Evolutionary conservation across 1,140 invertebrate genomes (phyloP), one percentile per base, ranked within the genome.

Genomic region (Drosophila ambigua): DNA sequence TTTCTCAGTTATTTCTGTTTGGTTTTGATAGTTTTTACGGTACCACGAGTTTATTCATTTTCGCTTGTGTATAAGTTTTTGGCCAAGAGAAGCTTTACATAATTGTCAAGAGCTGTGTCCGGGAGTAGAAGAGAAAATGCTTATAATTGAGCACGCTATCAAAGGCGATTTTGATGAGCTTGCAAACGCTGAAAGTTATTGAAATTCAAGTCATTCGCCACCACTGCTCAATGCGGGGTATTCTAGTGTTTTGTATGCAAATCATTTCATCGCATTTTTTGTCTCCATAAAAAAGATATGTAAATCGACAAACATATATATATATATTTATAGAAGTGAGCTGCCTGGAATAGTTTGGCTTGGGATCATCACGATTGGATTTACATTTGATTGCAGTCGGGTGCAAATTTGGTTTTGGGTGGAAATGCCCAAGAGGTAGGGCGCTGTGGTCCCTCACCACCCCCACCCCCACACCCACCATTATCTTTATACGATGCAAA

Each of bases 21-120:
- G 28, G 15, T 65, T 26, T 39, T 57, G 57, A 65, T 58, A 45
- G 65, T 74, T 77, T 39, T 82, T 85, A 90, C 79, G 85, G 87
- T 84, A 90, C 85, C 76, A 90, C 75, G 58, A 90, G 80, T 87
- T 90, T 90, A 82, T 79, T 87, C 81, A 90, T 90, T 90, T 79
- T 66, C 57, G 55, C 79, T 77, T 64, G 61, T 75, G 53, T 69
- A 50, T 55, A 52, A 68, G 61, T 55, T 79, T 48, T 67, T 52
- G 24, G 72, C 50, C 50, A 51, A 50, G 62, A 75, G 45, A 52
- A 63, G 58, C 65, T 85, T 85, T 85, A 87, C 81, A 87, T 87
- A 87, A 85, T 85, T 81, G 65, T 72, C 78, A 64, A 87, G 79
- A 71, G 73, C 82, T 84, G 46, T 35, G 23, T 39, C 35, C 11